phyloP scores from a whole-genome alignment of 2,113 vertebrate species.

The Coracopsis vasa region DNA sequence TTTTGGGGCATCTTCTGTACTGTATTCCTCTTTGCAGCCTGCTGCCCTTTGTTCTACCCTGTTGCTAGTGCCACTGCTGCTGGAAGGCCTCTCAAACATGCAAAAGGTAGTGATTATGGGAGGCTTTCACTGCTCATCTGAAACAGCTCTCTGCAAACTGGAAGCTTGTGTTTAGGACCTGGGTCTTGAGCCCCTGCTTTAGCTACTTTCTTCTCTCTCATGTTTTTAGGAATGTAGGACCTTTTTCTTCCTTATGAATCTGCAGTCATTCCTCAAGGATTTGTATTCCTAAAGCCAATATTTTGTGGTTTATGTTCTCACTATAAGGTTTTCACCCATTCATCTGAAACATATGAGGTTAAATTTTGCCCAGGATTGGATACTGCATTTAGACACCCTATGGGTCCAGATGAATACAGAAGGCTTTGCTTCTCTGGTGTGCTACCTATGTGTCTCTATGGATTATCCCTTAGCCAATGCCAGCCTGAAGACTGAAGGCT shows the following conservation, averaged over 20 bases:
- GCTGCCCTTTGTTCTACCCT: neutral
- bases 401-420: neutral
- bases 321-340: neutral
- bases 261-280: neutral
- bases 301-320: accelerated
- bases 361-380: neutral
- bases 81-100: neutral
- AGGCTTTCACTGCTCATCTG: neutral
- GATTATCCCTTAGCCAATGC: neutral
- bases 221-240: neutral
- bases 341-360: neutral
- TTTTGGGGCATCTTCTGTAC: neutral
- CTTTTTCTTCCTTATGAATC: neutral
- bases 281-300: neutral
- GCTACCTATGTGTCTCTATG: accelerated
- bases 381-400: neutral
- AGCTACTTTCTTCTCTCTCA: neutral
- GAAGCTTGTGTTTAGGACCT: neutral
- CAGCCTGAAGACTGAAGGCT: neutral
- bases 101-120: neutral
- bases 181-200: neutral
- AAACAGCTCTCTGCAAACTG: neutral
- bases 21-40: neutral
- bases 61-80: neutral
- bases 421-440: neutral